Evolutionary conservation across 1,140 invertebrate species (phyloP).

Genomic region (Oscheius sp.): DNA sequence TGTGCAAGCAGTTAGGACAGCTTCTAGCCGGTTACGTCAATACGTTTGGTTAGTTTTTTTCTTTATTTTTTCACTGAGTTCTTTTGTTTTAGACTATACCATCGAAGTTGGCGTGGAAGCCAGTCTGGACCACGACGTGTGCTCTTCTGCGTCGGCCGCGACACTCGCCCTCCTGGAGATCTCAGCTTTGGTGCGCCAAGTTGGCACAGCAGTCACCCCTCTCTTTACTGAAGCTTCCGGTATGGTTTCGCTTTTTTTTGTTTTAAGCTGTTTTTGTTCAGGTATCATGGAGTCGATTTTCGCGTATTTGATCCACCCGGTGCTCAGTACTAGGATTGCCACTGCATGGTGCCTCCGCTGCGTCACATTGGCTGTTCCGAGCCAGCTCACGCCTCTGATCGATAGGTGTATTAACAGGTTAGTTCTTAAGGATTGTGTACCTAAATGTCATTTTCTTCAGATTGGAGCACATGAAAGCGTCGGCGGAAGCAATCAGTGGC

Average conservation of each 20-base stretch:
- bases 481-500: conserved; percentile 82
- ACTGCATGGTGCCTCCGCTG: conserved; percentile 90
- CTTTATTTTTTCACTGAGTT: neutral
- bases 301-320: conserved; percentile 84
- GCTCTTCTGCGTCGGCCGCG: conserved; percentile 8
- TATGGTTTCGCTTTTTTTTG: conserved; percentile 30
- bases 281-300: conserved; percentile 69
- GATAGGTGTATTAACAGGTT: conserved; percentile 70
- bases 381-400: conserved; percentile 85
- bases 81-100: conserved; percentile 46
- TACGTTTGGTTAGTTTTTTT: conserved; percentile 70
- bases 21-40: conserved; percentile 92
- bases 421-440: conserved; percentile 32
- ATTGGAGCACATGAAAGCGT: conserved; percentile 82
- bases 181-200: conserved; percentile 71
- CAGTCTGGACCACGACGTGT: neutral
- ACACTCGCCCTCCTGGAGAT: conserved; percentile 81
- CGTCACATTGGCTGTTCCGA: conserved; percentile 85
- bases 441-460: conserved; percentile 60
- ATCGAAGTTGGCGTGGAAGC: conserved; percentile 23
- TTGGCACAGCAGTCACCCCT: conserved; percentile 86
- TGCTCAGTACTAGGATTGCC: conserved; percentile 81
- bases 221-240: conserved; percentile 80
- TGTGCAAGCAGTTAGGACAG: conserved; percentile 87
- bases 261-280: conserved; percentile 4